These are phyloP conservation scores for Eulimnadia texana DNA, from an alignment of 1,140 invertebrate species.

Conservation along the genomic window DNA sequence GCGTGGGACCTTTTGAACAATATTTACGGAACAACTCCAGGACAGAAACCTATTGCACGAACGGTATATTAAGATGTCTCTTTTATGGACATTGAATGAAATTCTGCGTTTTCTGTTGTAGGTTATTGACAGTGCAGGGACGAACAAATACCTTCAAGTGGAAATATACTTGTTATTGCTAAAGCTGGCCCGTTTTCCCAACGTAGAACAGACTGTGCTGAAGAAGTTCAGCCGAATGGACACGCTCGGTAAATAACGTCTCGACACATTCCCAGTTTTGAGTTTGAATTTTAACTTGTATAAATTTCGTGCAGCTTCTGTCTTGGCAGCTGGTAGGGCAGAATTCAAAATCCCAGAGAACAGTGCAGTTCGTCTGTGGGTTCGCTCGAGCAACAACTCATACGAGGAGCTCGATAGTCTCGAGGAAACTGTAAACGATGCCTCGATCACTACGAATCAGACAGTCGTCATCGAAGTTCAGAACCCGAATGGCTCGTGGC, in stretches of 20 bases:
- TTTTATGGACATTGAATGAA: background rate
- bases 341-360: constrained; percentile 31
- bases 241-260: constrained; percentile 29
- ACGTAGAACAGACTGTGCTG: constrained; percentile 27
- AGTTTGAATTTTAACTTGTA: constrained; percentile 1
- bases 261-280: background rate
- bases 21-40: constrained; percentile 30
- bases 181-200: constrained; percentile 34
- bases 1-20: constrained; percentile 31
- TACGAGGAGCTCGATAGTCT: constrained; percentile 31
- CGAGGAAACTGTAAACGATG: constrained; percentile 32
- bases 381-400: constrained; percentile 31
- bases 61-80: constrained; percentile 18
- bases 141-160: constrained; percentile 34
- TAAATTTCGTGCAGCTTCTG: constrained; percentile 22
- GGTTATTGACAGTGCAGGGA: constrained; percentile 35
- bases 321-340: constrained; percentile 24
- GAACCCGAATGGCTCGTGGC: constrained; percentile 37
- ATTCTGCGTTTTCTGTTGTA: constrained; percentile 27
- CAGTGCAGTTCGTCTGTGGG: constrained; percentile 34
- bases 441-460: constrained; percentile 31
- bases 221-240: constrained; percentile 32
- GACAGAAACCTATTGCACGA: constrained; percentile 29
- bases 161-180: constrained; percentile 38
- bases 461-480: constrained; percentile 33